A percentile compares a stretch with the other conserved stretches of the same genome.
phyloP scores from a whole-genome alignment of 2,797 vertebrate species.

The Gallinago stenura region DNA sequence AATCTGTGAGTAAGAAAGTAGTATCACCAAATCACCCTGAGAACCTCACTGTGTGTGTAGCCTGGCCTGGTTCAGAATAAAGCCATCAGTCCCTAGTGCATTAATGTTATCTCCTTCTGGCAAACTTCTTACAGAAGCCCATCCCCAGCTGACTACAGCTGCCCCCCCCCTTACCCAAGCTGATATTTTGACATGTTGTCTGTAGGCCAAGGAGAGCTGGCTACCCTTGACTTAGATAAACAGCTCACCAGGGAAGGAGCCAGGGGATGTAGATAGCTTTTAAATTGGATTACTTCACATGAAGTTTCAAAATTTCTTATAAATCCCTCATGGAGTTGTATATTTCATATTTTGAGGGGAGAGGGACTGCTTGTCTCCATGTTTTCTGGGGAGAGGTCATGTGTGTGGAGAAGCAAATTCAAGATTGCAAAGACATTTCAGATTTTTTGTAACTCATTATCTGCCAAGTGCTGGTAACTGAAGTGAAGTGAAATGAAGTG shows the following conservation, averaged over 20 bases:
- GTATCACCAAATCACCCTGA: neutral
- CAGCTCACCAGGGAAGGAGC: neutral
- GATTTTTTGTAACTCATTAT: neutral
- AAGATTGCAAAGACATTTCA: neutral
- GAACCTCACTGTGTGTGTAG: fast-evolving
- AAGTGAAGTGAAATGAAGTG: neutral
- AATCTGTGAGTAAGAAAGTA: neutral
- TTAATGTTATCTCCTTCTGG: neutral
- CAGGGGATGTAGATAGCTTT: neutral
- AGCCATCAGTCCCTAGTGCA: neutral
- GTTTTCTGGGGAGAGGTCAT: neutral
- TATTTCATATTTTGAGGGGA: neutral
- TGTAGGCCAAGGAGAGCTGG: neutral
- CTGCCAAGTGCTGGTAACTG: neutral
- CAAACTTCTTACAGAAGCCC: neutral
- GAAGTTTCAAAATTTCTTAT: neutral
- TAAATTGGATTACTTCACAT: neutral
- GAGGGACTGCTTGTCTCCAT: neutral
- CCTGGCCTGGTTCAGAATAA: neutral
- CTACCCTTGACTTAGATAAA: neutral
- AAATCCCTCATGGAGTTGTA: neutral
- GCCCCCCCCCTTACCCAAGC: no score
- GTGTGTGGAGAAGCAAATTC: neutral
- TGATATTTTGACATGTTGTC: neutral
- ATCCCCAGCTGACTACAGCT: neutral